Base-by-base conservation (phyloP, 2,888 invertebrate species). In the Amaurobius ferox region DNA sequence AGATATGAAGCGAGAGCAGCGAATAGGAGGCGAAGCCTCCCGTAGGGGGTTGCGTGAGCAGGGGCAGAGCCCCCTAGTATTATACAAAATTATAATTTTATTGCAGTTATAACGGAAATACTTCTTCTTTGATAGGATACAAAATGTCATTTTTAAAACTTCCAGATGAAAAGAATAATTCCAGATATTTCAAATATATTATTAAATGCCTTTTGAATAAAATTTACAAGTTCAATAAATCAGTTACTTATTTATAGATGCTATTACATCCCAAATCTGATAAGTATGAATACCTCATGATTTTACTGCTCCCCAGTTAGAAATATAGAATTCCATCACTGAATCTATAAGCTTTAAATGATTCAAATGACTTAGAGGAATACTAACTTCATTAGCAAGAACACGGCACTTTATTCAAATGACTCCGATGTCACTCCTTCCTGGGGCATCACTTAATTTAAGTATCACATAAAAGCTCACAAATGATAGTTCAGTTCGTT, bases 301-400 rank as follows among this genome's bases (percentile, higher is more conserved):
- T 44, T 44, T 44, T 44, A 44, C 16, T 44, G 2, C 16, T 44
- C 16, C 16, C 16, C 2, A 44, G 44, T 16, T 44, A 2, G 9
- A 44, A 44, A 44, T 7, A 2, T 16, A 16, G 16, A 2, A 16
- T 13, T 16, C 6, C 44, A 44, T 44, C 6, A 44, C 16, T 44
- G 44, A 44, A 44, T 16, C 44, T 44, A 2, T 16, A 44, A 44
- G 44, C 44, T 44, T 5, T 62, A 28, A 73, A 39, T 9, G 62
- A 9, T 71, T 71, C 16, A 71, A 29, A 71, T 71, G 28, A n/a
- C 73, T 62, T 29, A n/a, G 6, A 39, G 73, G 62, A 28, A 23
- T 26, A n/a, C 26, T 62, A 23, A 73, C 61, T 73, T 73, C 73
- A 73, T 73, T 73, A 73, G 32, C 39, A 62, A 26, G 40, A 9